These are phyloP conservation scores for Homarus americanus DNA, from an alignment of 1,140 invertebrate species.

Conservation along the genomic window DNA sequence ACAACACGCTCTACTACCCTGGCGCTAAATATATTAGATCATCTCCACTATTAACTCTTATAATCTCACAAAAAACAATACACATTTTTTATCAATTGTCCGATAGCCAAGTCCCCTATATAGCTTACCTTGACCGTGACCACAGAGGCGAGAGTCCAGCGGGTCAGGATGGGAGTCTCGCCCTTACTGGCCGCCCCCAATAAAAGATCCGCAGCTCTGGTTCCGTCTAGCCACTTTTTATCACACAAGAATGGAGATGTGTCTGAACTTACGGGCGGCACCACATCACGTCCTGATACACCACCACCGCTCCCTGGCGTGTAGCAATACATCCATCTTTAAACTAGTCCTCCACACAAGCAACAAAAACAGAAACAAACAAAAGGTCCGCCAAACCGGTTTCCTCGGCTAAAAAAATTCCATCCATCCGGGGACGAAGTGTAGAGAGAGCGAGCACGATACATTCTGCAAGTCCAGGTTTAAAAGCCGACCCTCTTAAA, in stretches of 20 bases:
- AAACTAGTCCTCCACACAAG: not conserved
- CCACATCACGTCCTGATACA: too few species aligned
- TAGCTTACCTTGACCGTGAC: conserved; percentile 50
- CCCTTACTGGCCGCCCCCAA: conserved; percentile 17
- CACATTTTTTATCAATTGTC: conserved; percentile 32
- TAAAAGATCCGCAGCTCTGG: conserved; percentile 20
- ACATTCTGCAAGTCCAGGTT: conserved; percentile 42
- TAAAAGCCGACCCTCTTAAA: conserved; percentile 52
- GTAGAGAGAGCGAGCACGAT: not conserved
- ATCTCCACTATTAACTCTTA: not conserved
- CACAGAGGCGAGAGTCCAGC: conserved; percentile 2
- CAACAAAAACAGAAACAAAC: not conserved
- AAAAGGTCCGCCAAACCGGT: not conserved
- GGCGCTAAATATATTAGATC: not conserved
- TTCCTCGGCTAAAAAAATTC: not conserved
- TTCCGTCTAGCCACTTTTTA: conserved; percentile 25
- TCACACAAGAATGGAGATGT: conserved; percentile 29
- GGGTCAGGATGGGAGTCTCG: not conserved
- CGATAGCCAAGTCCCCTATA: conserved; percentile 11
- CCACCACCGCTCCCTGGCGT: too few species aligned
- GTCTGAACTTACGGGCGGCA: too few species aligned
- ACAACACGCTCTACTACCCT: too few species aligned
- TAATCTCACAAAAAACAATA: conserved; percentile 15
- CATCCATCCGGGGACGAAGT: conserved; percentile 4
- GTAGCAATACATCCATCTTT: not conserved